These are phyloP conservation scores for Drosophila melanogaster DNA, from an alignment of 1,140 invertebrate genomes.

Conservation along the genomic window DNA sequence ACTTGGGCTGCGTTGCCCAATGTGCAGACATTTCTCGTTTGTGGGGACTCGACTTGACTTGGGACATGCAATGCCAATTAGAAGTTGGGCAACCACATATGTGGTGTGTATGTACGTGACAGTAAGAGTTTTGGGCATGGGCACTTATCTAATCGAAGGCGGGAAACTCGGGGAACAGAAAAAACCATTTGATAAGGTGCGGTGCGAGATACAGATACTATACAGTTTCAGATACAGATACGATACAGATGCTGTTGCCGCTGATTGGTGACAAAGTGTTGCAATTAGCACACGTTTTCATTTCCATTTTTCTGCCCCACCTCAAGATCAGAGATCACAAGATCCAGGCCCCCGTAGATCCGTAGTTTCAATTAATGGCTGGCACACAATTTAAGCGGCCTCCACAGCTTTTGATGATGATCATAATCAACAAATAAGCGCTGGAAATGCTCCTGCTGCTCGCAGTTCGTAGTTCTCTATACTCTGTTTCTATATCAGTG, in stretches of 20 bases:
- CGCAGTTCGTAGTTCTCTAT: no score
- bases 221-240: conserved; percentile 9
- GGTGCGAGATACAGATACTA: conserved; percentile 20
- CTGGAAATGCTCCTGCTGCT: conserved; percentile 9
- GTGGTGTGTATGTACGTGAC: conserved; percentile 21
- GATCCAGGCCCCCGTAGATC: conserved; percentile 34
- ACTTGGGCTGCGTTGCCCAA: conserved; percentile 20
- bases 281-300: conserved; percentile 66
- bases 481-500: neutral
- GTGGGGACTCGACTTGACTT: conserved; percentile 10
- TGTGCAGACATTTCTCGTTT: conserved; percentile 31
- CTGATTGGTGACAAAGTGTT: conserved; percentile 63
- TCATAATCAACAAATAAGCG: conserved; percentile 50
- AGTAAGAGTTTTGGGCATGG: conserved; percentile 30
- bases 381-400: conserved; percentile 40
- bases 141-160: conserved; percentile 65
- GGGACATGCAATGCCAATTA: conserved; percentile 76
- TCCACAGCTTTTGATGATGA: conserved; percentile 45
- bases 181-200: conserved; percentile 23
- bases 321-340: conserved; percentile 49
- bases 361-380: conserved; percentile 48
- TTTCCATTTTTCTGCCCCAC: conserved; percentile 25
- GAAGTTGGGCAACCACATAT: conserved; percentile 61
- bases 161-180: conserved; percentile 8
- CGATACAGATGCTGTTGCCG: conserved; percentile 44